Percentiles rank a stretch among this genome's conserved stretches.
These are phyloP conservation scores for Ips nitidus DNA, from an alignment of 1,140 invertebrate genomes.

Conservation along the genomic window DNA sequence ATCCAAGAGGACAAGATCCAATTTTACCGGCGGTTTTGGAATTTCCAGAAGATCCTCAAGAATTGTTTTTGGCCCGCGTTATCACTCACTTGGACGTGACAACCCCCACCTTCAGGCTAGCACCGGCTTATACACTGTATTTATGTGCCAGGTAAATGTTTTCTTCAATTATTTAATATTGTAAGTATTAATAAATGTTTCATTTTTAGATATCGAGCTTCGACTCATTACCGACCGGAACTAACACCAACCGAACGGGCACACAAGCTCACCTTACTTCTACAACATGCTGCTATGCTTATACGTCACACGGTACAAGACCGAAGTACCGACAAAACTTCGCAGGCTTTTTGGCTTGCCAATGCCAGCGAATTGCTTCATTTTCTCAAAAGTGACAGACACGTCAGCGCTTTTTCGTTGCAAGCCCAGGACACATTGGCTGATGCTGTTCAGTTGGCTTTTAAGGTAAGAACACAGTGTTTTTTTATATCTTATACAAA, in stretches of 20 bases:
- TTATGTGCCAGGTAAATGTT: constrained; percentile 70
- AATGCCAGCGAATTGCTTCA: constrained; percentile 94
- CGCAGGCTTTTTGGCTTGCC: constrained; percentile 93
- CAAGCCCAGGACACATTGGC: constrained; percentile 92
- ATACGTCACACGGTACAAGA: constrained; percentile 60
- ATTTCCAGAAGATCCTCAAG: constrained; percentile 92
- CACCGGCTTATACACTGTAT: constrained; percentile 94
- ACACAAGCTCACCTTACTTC: constrained; percentile 82
- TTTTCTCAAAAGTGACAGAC: constrained; percentile 93
- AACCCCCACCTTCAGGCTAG: constrained; percentile 81
- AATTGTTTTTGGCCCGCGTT: constrained; percentile 83
- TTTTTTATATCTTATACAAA: background rate
- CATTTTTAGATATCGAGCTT: constrained; percentile 71
- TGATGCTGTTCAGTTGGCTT: constrained; percentile 89
- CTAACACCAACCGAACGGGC: constrained; percentile 88
- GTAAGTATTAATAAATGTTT: background rate
- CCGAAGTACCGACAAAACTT: constrained; percentile 77
- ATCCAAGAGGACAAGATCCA: constrained; percentile 74
- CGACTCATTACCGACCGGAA: constrained; percentile 90
- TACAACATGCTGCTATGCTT: constrained; percentile 79
- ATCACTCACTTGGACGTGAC: constrained; percentile 86
- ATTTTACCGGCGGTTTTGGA: constrained; percentile 93
- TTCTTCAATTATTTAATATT: background rate
- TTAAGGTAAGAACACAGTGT: constrained; percentile 55
- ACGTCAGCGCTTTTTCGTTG: constrained; percentile 87